Conservation (phyloP, 2,888 invertebrate genomes). For the Pinctada fucata region DNA sequence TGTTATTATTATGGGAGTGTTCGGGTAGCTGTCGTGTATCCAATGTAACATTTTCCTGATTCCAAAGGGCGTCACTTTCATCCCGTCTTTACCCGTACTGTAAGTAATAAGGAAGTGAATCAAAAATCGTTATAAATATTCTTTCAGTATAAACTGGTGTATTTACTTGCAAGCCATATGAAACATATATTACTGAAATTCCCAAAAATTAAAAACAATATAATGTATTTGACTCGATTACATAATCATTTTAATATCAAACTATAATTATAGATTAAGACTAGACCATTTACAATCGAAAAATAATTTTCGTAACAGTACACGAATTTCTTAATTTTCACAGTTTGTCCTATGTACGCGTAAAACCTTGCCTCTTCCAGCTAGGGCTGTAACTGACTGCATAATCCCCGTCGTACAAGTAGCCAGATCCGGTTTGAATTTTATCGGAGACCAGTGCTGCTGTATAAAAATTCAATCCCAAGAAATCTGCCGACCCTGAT, state of each 20-base stretch:
- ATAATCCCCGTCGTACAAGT: not conserved
- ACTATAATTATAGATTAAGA: no score
- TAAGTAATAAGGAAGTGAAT: not conserved
- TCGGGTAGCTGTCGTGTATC: slow-evolving; percentile 64
- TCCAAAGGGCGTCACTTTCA: slow-evolving; percentile 67
- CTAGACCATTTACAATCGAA: no score
- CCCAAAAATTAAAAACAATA: no score
- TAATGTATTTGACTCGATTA: no score
- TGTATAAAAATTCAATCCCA: slow-evolving; percentile 87
- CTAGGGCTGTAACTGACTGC: not conserved
- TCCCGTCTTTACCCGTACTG: slow-evolving; percentile 63
- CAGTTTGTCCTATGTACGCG: no score
- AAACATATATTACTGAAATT: no score
- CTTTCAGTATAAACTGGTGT: no score
- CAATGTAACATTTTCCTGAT: slow-evolving; percentile 67
- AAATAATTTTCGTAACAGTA: no score
- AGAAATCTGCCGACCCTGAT: slow-evolving; percentile 83
- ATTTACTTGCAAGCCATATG: no score
- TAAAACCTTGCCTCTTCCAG: not conserved
- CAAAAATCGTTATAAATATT: no score
- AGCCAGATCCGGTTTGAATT: not conserved
- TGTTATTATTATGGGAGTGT: slow-evolving; percentile 66
- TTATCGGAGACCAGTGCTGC: slow-evolving; percentile 41
- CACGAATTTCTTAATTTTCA: no score
- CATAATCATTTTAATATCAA: no score